Base-by-base conservation (phyloP, 2,113 vertebrate genomes). In the Onychostruthus taczanowskii region DNA sequence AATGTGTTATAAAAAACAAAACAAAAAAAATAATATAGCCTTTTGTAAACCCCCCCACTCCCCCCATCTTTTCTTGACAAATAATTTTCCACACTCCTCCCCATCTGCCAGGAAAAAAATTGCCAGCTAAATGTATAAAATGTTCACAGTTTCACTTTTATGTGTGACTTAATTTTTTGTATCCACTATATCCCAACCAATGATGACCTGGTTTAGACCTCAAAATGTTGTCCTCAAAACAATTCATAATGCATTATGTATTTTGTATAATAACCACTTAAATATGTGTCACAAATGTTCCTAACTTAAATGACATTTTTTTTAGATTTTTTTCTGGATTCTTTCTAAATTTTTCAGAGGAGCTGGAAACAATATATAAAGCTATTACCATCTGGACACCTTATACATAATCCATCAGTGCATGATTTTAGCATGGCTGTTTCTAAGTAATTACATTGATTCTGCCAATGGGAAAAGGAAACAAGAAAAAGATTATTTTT, bases 381-480 rank as follows among this genome's bases (percentile, higher is more conserved):
- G 11, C 22, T 59, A 69, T 80, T 92, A 55, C 58, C 62, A 72
- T 86, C 80, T 86, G 80, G 87, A 73, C 17, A 30, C 8, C 41
- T 90, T 77, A 66, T 30, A 70, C 9, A 61, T 61, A 93, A 79
- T 83, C 27, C 46, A 74, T 66, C 35, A 77, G 43, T 35, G 46
- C 6, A 27, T 59, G 35, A 67, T 77, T 92, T 94, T 76, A 69
- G 33, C 75, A 73, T 19, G 18, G 10, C 8, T 74, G 35, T 77
- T 90, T 86, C 53, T 69, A 93, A 80, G 27, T 20, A 82, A 64
- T 85, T 82, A 61, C 6, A 37, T 35, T 86, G 12, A 13, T 90
- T 80, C 58, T 83, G 27, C 16, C 55, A 87, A 30, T 39, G 30
- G 14, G 7, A 24, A 27, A 52, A 70, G 58, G 24, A 52, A 52